Base-by-base conservation (phyloP, 2,113 vertebrate species). In the Protomyctophum bolini region DNA sequence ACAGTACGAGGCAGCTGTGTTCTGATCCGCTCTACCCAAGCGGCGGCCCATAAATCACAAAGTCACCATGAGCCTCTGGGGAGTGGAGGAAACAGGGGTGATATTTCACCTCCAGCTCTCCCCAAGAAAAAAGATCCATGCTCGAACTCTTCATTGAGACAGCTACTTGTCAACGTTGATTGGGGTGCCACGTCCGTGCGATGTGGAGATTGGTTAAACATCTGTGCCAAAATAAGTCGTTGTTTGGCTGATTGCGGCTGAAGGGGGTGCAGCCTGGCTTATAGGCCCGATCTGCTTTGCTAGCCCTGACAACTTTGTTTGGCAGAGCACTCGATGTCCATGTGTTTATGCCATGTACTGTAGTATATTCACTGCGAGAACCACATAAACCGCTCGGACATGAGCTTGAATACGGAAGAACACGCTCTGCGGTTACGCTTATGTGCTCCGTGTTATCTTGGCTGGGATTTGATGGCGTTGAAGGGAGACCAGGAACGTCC, bases 11-110 rank as follows among this genome's bases (percentile, higher is more conserved):
- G 75, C 79, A 78, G 76, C 64, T 75, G 82, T 66, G 68, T 78
- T 85, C 70, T 81, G 81, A 86, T 83, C 71, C 58, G 63, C 68
- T 75, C 58, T 59, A 79, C 63, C 12, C 58, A 47, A 50, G 41
- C 7, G 3, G 69, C 50, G 63, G 59, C 5, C 29, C 80, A 69
- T 88, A 86, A 87, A 87, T 85, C 87, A 85, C 63, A 60, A 78
- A 68, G 76, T 87, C 80, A 70, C 76, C 70, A 58, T 15, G 72
- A 82, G 66, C 75, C 79, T 56, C 51, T 55, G 66, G 77, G 81
- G 73, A 89, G 73, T 72, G 71, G 65, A 87, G 77, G 81, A 86
- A 85, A 82, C 77, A 77, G 64, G 72, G 79, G 75, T 80, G 68
- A 85, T 86, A 83, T 84, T 88, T 87, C 74, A 83, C 54, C 79